These are phyloP conservation scores for Drosophila anomalipes DNA, from an alignment of 2,888 invertebrate species.

Conservation along the genomic window DNA sequence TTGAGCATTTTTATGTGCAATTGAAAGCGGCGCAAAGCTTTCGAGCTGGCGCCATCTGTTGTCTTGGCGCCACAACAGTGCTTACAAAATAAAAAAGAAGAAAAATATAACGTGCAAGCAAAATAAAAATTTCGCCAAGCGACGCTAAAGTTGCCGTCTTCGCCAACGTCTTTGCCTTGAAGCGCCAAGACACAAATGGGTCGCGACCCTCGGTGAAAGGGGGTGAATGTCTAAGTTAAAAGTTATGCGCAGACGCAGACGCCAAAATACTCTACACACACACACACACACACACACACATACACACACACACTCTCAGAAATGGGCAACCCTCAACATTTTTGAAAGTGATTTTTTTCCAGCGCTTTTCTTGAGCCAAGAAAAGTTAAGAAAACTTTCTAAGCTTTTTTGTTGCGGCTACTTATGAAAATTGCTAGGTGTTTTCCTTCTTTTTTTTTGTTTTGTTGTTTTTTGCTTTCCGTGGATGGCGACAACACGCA, in stretches of 20 bases:
- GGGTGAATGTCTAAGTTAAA: slow-evolving; percentile 64
- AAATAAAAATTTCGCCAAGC: slow-evolving; percentile 48
- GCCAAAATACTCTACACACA: slow-evolving; percentile 21
- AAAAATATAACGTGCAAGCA: slow-evolving; percentile 12
- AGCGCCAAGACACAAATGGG: slow-evolving; percentile 42
- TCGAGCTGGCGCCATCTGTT: slow-evolving; percentile 69
- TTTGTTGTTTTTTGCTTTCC: slow-evolving; percentile 10
- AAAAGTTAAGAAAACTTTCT: slow-evolving; percentile 74
- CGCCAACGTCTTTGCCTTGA: slow-evolving; percentile 61
- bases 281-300: slow-evolving; percentile 19
- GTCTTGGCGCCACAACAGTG: slow-evolving; percentile 29
- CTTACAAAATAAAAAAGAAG: slow-evolving; percentile 24
- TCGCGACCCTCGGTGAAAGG: slow-evolving; percentile 39
- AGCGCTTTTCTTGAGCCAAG: slow-evolving; percentile 64
- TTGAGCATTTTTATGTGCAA: slow-evolving; percentile 3
- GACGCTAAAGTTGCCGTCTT: slow-evolving; percentile 59
- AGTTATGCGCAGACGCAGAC: slow-evolving; percentile 61
- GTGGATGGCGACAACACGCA: not conserved
- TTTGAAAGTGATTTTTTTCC: slow-evolving; percentile 24
- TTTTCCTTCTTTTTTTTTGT: slow-evolving; percentile 3
- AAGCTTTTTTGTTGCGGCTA: slow-evolving; percentile 59
- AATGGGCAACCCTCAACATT: slow-evolving; percentile 54
- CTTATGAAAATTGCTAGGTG: slow-evolving; percentile 34
- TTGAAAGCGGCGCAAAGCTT: slow-evolving; percentile 48
- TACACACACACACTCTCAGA: slow-evolving; percentile 10